These are phyloP conservation scores for Sylvilagus bachmani DNA, from an alignment of 2,113 vertebrate genomes.

Conservation along the genomic window DNA sequence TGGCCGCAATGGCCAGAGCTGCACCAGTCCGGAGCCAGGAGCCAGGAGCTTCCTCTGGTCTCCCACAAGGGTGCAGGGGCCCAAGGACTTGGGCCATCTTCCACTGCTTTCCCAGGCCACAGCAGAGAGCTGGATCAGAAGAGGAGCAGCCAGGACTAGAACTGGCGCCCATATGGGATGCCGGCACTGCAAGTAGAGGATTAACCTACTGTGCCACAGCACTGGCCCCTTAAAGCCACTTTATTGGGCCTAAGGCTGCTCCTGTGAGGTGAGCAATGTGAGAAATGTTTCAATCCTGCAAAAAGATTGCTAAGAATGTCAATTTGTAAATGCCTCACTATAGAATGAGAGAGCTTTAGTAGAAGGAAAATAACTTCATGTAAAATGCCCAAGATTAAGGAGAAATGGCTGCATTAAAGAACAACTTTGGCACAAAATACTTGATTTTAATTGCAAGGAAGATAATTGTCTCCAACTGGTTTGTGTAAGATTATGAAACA, in stretches of 20 bases:
- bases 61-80: no score
- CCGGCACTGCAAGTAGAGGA: no score
- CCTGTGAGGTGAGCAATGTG: background rate
- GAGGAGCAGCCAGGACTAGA: no score
- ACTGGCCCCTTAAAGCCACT: background rate
- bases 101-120: no score
- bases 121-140: no score
- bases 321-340: background rate
- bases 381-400: constrained; percentile 33
- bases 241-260: background rate
- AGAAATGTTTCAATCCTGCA: constrained; percentile 20
- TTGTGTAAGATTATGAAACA: constrained; percentile 69
- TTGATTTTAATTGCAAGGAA: constrained; percentile 67
- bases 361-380: background rate
- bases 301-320: constrained; percentile 35
- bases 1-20: no score
- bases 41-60: no score
- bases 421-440: background rate
- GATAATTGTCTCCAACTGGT: constrained; percentile 55
- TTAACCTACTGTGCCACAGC: no score
- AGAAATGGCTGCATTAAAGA: constrained; percentile 68
- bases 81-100: no score
- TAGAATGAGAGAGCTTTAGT: constrained; percentile 41
- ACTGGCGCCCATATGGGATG: no score
- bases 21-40: no score